These are phyloP conservation scores for Ceuthmochares aereus DNA, from an alignment of 2,113 vertebrate species.

Conservation along the genomic window DNA sequence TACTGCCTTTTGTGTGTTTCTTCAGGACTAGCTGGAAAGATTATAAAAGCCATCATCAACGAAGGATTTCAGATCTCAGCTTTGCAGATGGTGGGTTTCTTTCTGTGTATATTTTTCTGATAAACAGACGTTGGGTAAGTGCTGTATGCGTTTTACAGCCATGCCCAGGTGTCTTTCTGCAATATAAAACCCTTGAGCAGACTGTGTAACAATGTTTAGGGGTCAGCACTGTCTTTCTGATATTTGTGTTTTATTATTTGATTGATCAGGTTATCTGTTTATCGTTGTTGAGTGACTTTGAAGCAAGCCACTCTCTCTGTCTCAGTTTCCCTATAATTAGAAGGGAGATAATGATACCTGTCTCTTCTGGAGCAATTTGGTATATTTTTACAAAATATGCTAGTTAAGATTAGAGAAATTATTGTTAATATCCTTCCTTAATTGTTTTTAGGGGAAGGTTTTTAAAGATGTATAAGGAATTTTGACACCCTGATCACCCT, in stretches of 20 bases:
- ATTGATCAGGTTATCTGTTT: neutral
- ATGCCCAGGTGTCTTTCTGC: neutral
- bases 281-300: neutral
- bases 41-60: conserved; percentile 85
- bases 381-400: neutral
- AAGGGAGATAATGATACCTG: neutral
- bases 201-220: neutral
- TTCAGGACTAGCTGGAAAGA: conserved; percentile 88
- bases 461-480: neutral
- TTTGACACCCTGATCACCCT: neutral
- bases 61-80: conserved; percentile 91
- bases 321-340: neutral
- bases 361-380: neutral
- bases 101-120: neutral
- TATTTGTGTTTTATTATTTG: neutral
- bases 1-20: conserved; percentile 17
- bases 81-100: conserved; percentile 87
- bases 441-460: neutral
- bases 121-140: neutral
- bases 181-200: neutral
- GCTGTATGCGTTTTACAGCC: neutral
- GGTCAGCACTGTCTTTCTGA: neutral
- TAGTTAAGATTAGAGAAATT: neutral
- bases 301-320: neutral
- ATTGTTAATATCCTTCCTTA: neutral